phyloP scores from a whole-genome alignment of 2,797 vertebrate genomes.

The Phyllotis vaccarum region DNA sequence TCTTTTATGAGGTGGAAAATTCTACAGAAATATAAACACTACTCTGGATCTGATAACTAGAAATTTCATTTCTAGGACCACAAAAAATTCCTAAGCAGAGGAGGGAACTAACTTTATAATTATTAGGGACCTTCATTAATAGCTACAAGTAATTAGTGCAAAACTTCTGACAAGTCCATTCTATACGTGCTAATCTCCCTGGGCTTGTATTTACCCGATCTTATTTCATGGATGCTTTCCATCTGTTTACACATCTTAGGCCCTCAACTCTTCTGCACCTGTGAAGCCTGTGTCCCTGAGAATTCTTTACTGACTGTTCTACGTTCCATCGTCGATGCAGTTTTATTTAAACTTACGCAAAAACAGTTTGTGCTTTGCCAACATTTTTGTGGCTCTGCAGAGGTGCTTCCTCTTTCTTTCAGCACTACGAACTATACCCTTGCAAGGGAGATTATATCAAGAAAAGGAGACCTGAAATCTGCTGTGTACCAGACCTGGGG shows the following conservation, averaged over 20 bases:
- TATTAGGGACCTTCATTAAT: neutral
- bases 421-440: constrained; percentile 57
- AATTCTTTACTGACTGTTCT: constrained; percentile 63
- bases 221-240: constrained; percentile 34
- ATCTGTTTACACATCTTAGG: constrained; percentile 53
- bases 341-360: constrained; percentile 68
- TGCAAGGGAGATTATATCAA: constrained; percentile 69
- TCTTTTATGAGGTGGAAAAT: constrained; percentile 28
- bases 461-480: constrained; percentile 69
- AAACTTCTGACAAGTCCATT: neutral
- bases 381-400: constrained; percentile 44
- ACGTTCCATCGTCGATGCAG: constrained; percentile 28
- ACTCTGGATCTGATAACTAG: neutral
- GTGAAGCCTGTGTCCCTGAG: constrained; percentile 1
- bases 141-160: neutral
- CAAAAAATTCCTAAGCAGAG: neutral
- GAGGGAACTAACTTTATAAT: neutral
- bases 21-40: constrained; percentile 24
- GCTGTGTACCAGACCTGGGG: constrained; percentile 67
- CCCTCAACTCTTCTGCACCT: constrained; percentile 46
- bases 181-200: neutral
- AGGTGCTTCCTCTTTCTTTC: neutral
- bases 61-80: constrained; percentile 18
- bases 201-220: constrained; percentile 45
- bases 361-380: constrained; percentile 63